Evolutionary conservation across 2,888 invertebrate genomes (phyloP).

Genomic region (Patella depressa): DNA sequence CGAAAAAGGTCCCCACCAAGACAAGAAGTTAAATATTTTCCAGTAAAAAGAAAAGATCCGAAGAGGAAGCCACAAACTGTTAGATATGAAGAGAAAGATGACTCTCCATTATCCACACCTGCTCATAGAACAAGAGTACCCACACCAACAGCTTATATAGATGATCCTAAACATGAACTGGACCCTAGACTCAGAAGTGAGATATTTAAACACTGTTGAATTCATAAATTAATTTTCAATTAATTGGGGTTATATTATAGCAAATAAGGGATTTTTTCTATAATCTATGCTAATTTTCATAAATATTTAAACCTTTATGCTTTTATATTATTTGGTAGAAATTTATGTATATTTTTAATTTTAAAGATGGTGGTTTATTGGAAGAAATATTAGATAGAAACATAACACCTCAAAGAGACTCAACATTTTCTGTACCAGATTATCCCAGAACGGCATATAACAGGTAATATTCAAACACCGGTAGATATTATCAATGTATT

Average conservation of each 20-base stretch:
- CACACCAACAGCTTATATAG: conserved; percentile 45
- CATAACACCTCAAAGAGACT: conserved; percentile 39
- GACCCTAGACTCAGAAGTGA: not conserved
- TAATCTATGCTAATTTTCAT: too few species aligned
- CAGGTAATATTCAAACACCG: not conserved
- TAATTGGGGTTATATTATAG: too few species aligned
- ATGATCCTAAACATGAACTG: not conserved
- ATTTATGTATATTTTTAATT: conserved; percentile 1
- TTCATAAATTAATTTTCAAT: too few species aligned
- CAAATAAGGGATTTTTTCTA: too few species aligned
- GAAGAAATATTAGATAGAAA: conserved; percentile 56
- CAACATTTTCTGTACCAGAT: conserved; percentile 31
- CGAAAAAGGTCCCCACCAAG: conserved; percentile 25
- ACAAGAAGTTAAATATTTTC: conserved; percentile 19
- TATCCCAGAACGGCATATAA: conserved; percentile 26
- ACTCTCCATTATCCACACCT: conserved; percentile 61
- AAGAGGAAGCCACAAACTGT: conserved; percentile 28
- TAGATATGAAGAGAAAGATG: conserved; percentile 37
- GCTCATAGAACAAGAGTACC: conserved; percentile 61
- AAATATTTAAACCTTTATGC: too few species aligned
- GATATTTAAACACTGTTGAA: not conserved
- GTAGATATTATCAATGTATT: too few species aligned
- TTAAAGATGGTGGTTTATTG: conserved; percentile 51
- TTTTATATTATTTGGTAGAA: too few species aligned
- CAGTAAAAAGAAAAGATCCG: conserved; percentile 36